phyloP scores from a whole-genome alignment of 1,140 invertebrate species.

The Nymphalis io region DNA sequence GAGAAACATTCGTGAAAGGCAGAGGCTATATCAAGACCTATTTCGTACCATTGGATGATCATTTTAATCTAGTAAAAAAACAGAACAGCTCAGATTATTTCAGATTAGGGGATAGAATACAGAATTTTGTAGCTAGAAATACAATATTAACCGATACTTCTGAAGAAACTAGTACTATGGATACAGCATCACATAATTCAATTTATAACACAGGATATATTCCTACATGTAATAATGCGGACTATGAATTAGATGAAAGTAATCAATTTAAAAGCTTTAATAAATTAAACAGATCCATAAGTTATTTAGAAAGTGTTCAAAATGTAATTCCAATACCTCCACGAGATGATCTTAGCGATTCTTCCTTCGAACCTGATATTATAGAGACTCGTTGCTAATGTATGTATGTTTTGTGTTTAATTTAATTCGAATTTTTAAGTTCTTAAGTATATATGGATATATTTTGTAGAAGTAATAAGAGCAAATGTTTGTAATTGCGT shows the following conservation, averaged over 20 bases:
- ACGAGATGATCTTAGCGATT: constrained; percentile 27
- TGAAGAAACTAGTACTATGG: constrained; percentile 14
- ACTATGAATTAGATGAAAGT: constrained; percentile 16
- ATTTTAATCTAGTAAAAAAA: constrained; percentile 80
- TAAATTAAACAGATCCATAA: constrained; percentile 22
- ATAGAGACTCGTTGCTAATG: constrained; percentile 51
- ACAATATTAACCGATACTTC: constrained; percentile 19
- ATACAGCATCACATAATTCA: constrained; percentile 19
- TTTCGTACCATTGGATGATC: constrained; percentile 85
- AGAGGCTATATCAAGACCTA: constrained; percentile 88
- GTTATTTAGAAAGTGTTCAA: constrained; percentile 13
- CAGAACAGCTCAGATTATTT: constrained; percentile 43
- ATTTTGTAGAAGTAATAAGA: not conserved
- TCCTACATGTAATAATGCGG: not conserved
- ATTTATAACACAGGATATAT: constrained; percentile 12
- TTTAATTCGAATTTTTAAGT: constrained; percentile 17
- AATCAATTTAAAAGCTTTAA: constrained; percentile 16
- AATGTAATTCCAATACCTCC: constrained; percentile 10
- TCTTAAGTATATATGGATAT: not conserved
- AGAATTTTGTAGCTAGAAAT: not conserved
- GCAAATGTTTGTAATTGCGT: no score
- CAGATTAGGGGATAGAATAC: constrained; percentile 9
- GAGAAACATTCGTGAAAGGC: constrained; percentile 88
- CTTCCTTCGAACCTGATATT: constrained; percentile 46
- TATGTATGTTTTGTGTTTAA: constrained; percentile 8